These are phyloP conservation scores for Leptinotarsa undecemlineata DNA, from an alignment of 1,140 invertebrate species.

Conservation along the genomic window DNA sequence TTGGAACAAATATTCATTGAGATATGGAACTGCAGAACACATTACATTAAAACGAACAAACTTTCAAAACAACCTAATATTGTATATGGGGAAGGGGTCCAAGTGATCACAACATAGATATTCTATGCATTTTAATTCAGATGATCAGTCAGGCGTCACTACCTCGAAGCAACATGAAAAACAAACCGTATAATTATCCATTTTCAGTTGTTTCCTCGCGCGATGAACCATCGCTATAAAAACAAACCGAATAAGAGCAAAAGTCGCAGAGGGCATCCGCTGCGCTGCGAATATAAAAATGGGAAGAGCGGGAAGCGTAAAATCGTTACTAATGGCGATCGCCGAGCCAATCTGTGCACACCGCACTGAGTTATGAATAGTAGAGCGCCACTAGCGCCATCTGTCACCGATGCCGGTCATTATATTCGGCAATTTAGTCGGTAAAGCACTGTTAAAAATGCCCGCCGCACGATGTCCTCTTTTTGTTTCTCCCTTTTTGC, in stretches of 20 bases:
- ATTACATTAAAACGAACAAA: no score
- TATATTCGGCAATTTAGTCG: slow-evolving; percentile 1
- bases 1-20: no score
- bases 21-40: no score
- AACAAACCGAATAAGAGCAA: slow-evolving; percentile 1
- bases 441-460: not conserved
- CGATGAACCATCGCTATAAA: not conserved
- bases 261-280: not conserved
- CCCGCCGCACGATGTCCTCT: not conserved
- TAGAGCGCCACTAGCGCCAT: not conserved
- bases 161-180: no score
- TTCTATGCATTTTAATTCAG: no score
- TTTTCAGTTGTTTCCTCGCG: no score
- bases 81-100: no score
- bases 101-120: no score
- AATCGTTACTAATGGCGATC: slow-evolving; percentile 5
- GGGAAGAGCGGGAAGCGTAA: not conserved
- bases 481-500: not conserved
- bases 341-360: not conserved
- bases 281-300: slow-evolving; percentile 1
- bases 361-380: slow-evolving; percentile 7
- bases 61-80: no score
- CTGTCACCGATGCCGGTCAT: slow-evolving; percentile 7
- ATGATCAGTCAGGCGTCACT: no score
- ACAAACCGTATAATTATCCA: no score